Percentiles rank a stretch among this genome's conserved stretches.
Evolutionary conservation across 2,888 invertebrate species (phyloP).

Genomic region (Bellardia pandia): DNA sequence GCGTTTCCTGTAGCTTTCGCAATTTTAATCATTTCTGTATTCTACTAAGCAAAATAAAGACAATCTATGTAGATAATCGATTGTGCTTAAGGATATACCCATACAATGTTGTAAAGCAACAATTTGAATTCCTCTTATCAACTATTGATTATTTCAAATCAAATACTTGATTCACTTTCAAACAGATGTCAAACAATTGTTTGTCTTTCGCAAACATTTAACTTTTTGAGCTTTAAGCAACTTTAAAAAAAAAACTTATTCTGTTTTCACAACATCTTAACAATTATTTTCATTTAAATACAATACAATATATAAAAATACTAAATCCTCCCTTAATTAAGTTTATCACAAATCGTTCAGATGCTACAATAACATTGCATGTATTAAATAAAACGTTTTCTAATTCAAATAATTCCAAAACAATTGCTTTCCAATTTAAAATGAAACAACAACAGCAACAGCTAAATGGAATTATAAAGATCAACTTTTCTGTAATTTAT

Average conservation of each 20-base stretch:
- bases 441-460: slow-evolving; percentile 37
- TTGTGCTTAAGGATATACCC: too few relatives aligned
- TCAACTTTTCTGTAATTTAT: slow-evolving; percentile 77
- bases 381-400: slow-evolving; percentile 71
- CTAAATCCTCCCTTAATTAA: slow-evolving; percentile 43
- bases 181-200: background rate
- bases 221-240: background rate
- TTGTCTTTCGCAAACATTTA: background rate
- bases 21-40: too few relatives aligned
- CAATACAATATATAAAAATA: too few relatives aligned
- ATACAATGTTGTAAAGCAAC: too few relatives aligned
- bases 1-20: too few relatives aligned
- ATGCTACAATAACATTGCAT: slow-evolving; percentile 39
- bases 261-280: background rate
- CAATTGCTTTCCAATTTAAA: slow-evolving; percentile 81
- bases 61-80: too few relatives aligned
- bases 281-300: slow-evolving; percentile 1
- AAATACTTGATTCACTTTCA: background rate
- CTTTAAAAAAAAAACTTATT: background rate
- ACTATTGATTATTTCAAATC: too few relatives aligned
- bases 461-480: slow-evolving; percentile 67
- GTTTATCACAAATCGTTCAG: slow-evolving; percentile 41
- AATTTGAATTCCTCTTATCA: too few relatives aligned
- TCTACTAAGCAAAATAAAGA: too few relatives aligned
- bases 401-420: slow-evolving; percentile 78